Evolutionary conservation across 1,140 invertebrate genomes (phyloP).

Genomic region (Drosophila micromelanica): DNA sequence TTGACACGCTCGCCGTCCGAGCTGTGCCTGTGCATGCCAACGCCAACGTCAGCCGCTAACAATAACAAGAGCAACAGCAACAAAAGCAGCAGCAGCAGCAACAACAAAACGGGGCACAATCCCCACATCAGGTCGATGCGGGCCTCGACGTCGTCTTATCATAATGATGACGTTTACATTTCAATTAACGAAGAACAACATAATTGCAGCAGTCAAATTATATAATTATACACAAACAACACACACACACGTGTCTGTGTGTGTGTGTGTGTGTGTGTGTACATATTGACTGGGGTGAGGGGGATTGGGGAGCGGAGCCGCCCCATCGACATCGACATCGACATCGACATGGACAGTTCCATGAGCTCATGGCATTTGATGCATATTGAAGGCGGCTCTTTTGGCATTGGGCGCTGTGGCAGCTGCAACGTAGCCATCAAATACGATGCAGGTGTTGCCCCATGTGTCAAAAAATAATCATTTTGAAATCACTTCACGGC

Average conservation of each 20-base stretch:
- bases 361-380: conserved; percentile 24
- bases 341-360: conserved; percentile 28
- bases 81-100: conserved; percentile 9
- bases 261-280: background rate
- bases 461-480: conserved; percentile 82
- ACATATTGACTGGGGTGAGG: background rate
- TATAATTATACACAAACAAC: conserved; percentile 78
- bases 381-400: conserved; percentile 44
- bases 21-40: background rate
- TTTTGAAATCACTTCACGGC: conserved; percentile 75
- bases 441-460: conserved; percentile 76
- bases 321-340: conserved; percentile 19
- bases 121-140: conserved; percentile 11
- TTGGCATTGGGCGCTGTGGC: conserved; percentile 45
- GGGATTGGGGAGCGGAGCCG: background rate
- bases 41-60: conserved; percentile 12
- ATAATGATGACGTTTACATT: conserved; percentile 81
- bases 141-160: conserved; percentile 62
- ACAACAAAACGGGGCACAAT: conserved; percentile 12
- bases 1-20: conserved; percentile 55
- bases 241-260: conserved; percentile 3
- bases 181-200: conserved; percentile 79
- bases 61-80: conserved; percentile 9
- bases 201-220: conserved; percentile 82
- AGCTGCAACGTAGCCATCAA: conserved; percentile 58